Conservation (phyloP, 1,140 invertebrate genomes). For the Acromyrmex heyeri region DNA sequence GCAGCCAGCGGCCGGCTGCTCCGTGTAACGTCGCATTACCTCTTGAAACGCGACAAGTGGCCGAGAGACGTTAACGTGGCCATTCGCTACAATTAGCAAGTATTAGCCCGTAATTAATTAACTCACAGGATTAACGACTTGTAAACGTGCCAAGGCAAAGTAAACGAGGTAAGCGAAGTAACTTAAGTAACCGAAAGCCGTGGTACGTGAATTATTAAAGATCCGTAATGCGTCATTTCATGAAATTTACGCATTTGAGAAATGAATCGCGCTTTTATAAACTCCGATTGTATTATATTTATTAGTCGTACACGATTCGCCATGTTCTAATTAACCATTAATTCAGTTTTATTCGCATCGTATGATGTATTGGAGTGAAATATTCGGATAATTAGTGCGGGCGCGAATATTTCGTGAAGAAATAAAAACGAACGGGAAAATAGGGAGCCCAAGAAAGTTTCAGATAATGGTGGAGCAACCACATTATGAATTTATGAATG, state of each 20-base stretch:
- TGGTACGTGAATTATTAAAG: neutral
- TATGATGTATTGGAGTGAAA: neutral
- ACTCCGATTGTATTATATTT: neutral
- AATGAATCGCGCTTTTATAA: neutral
- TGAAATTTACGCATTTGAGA: neutral
- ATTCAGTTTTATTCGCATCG: neutral
- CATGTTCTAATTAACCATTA: neutral
- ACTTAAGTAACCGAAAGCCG: neutral
- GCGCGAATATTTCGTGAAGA: too few species aligned
- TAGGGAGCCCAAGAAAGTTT: too few species aligned
- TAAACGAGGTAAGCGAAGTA: too few species aligned
- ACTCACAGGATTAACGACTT: neutral
- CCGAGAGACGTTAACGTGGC: neutral
- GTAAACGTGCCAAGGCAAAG: neutral
- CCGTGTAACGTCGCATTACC: constrained; percentile 3
- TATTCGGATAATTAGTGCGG: neutral
- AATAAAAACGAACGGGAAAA: too few species aligned
- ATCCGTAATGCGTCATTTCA: neutral
- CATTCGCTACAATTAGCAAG: constrained; percentile 9
- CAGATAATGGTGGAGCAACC: too few species aligned
- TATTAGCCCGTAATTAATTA: constrained; percentile 7
- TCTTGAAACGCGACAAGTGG: neutral
- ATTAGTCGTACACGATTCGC: neutral
- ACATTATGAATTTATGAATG: too few species aligned
- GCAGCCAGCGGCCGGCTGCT: neutral